Conservation (phyloP, 2,888 invertebrate genomes). For the Diogma glabrata region DNA sequence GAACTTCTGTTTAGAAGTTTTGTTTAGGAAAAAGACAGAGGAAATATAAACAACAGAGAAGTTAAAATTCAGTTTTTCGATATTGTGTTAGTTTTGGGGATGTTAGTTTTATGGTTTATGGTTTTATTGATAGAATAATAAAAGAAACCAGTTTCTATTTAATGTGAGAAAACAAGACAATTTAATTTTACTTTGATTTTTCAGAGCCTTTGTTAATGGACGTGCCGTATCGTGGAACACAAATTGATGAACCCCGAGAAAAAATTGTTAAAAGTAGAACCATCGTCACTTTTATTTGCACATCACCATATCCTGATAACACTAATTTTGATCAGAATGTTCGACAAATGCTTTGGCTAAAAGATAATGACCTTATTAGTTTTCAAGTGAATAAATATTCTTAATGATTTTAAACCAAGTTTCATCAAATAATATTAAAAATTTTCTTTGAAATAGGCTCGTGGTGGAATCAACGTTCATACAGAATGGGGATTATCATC, state of each 20-base stretch:
- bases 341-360: constrained; percentile 6
- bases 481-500: constrained; percentile 5
- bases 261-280: constrained; percentile 5
- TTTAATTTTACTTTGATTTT: no score
- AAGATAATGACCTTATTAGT: constrained; percentile 1
- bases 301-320: background rate
- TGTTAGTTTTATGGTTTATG: no score
- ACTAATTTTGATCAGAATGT: background rate
- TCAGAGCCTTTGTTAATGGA: constrained; percentile 11
- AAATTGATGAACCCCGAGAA: constrained; percentile 9
- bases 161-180: no score
- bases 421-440: background rate
- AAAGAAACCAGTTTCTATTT: no score
- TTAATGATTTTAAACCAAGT: background rate
- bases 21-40: no score
- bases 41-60: no score
- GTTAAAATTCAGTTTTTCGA: no score
- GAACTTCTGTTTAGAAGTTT: no score
- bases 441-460: no score
- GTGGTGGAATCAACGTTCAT: constrained; percentile 9
- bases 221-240: constrained; percentile 6
- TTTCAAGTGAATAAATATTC: constrained; percentile 6
- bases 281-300: constrained; percentile 5
- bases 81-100: no score
- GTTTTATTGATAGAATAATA: no score